Percentiles rank a stretch among this genome's conserved stretches.
phyloP scores from a whole-genome alignment of 2,888 invertebrate genomes.

The Amiota minor region DNA sequence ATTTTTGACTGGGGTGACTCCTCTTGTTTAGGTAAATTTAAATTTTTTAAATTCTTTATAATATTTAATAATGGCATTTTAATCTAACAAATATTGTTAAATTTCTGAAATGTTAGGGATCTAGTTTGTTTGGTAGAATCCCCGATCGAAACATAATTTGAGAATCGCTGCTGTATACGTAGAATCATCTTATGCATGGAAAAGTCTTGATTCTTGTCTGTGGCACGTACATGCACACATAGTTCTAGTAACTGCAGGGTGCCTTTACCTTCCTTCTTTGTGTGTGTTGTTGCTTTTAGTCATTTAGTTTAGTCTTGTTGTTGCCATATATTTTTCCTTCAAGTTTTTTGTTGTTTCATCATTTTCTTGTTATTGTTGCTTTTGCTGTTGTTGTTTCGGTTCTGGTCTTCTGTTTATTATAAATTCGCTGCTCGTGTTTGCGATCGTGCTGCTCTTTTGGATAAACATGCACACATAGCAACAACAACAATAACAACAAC shows the following conservation, averaged over 20 bases:
- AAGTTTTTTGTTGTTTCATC: not conserved
- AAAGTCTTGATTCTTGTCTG: too few species aligned
- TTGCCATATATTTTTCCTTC: not conserved
- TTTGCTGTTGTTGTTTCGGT: slow-evolving; percentile 7
- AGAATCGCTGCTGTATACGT: too few species aligned
- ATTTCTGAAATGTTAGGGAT: too few species aligned
- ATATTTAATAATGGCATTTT: too few species aligned
- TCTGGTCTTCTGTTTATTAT: slow-evolving; percentile 22
- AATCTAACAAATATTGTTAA: too few species aligned
- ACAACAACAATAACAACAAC: slow-evolving; percentile 13
- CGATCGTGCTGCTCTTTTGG: slow-evolving; percentile 43
- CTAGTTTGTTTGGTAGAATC: too few species aligned
- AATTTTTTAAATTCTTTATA: too few species aligned
- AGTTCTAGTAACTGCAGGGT: slow-evolving; percentile 57
- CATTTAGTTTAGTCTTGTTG: not conserved
- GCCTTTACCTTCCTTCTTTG: slow-evolving; percentile 46
- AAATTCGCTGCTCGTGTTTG: slow-evolving; percentile 29
- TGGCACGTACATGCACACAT: not conserved
- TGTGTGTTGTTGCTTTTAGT: not conserved
- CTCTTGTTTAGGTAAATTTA: too few species aligned
- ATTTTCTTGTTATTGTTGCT: slow-evolving; percentile 8
- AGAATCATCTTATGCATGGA: too few species aligned
- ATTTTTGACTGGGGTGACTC: too few species aligned
- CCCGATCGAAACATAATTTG: too few species aligned
- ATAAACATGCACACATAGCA: slow-evolving; percentile 43